Evolutionary conservation across 2,797 vertebrate genomes (phyloP), one percentile per base, ranked within the genome.

Genomic region (Otolemur crassicaudatus): DNA sequence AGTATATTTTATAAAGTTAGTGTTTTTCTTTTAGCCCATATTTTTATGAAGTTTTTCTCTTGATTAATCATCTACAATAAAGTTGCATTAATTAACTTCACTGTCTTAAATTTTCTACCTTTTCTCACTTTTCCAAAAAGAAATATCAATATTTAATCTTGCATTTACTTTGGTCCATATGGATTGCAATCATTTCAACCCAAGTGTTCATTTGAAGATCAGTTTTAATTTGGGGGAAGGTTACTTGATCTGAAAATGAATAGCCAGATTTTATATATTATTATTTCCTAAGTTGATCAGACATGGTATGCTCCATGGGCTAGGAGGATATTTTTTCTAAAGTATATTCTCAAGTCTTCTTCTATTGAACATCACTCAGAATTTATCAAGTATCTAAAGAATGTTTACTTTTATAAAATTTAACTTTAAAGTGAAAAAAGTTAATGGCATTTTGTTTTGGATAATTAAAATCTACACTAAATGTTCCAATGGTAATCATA

Each of bases 231-330:
- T 82, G 49, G 94, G 90, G 89, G 79, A 94, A 76, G 86, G 58
- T 87, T 20, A 97, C 85, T 96, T 97, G 56, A 90, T 82, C 20
- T 92, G 49, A 98, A 92, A 97, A 91, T 80, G 93, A 70, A 87
- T 93, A 95, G 92, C 13, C 23, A 56, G 14, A 17, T 27, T 77
- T 94, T 77, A 69, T 53, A 37, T 37, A 58, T 88, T 93, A 65
- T 69, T 34, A 53, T 37, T 79, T 76, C n/a, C 65, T 92, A 90
- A 83, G 79, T 92, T 86, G 56, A 76, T 73, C 49, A 8, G 23
- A 65, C 63, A 67, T 7, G 19, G 22, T 87, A 20, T 84, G 34
- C 49, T 89, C 9, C 49, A 73, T 79, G 34, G 25, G 9, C 85
- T 93, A 1, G 10, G 1, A 77, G 7, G 1, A 0, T 16, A 40